Evolutionary conservation across 2,113 vertebrate species (phyloP).

Genomic region (Ailurus styani): DNA sequence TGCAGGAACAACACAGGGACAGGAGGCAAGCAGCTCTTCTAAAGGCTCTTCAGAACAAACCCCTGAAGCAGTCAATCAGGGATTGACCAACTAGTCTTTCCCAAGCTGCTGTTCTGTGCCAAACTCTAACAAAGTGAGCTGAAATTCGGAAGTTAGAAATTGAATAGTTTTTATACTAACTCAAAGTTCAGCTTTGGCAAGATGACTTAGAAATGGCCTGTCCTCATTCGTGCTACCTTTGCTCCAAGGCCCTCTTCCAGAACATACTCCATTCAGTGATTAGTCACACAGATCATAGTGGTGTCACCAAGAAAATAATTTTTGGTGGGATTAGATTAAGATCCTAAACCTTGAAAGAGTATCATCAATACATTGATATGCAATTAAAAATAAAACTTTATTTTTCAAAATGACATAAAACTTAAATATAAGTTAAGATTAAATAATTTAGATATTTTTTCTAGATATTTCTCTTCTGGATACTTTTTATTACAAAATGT

Average conservation of each 20-base stretch:
- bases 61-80: neutral
- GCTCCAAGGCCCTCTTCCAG: neutral
- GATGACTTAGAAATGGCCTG: neutral
- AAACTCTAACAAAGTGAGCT: neutral
- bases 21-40: neutral
- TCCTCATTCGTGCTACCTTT: neutral
- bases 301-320: neutral
- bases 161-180: neutral
- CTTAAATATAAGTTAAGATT: neutral
- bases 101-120: neutral
- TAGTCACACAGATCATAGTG: neutral
- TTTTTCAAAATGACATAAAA: neutral
- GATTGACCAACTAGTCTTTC: neutral
- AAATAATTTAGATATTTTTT: neutral
- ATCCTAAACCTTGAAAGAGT: neutral
- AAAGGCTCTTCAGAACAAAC: neutral
- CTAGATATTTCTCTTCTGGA: neutral
- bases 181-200: neutral
- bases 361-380: neutral
- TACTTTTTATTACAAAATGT: neutral
- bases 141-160: neutral
- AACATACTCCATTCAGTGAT: neutral
- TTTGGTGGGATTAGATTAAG: neutral
- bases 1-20: neutral
- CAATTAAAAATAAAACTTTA: neutral